Evolutionary conservation across 2,113 vertebrate genomes (phyloP).

Genomic region (Narcine bancroftii): DNA sequence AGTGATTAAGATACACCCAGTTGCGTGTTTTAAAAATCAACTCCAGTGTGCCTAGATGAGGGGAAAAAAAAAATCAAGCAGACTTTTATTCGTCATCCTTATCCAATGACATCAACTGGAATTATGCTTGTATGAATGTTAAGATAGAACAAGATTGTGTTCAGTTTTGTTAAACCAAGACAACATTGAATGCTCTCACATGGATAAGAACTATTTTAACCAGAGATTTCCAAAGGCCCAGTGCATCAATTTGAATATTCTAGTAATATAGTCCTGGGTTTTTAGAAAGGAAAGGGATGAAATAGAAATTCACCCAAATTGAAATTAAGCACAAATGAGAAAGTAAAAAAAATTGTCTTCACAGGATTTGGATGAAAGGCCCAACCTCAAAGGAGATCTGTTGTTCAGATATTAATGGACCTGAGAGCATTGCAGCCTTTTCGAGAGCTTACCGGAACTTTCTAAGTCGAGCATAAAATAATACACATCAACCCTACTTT

Average conservation of each 20-base stretch:
- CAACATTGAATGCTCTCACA: background rate
- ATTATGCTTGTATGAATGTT: background rate
- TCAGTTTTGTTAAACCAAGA: background rate
- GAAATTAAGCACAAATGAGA: background rate
- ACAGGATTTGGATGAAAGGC: background rate
- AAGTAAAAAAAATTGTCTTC: background rate
- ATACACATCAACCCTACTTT: slow-evolving; percentile 12
- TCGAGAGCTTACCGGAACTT: background rate
- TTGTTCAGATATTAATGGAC: background rate
- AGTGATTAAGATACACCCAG: background rate
- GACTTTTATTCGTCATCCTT: background rate
- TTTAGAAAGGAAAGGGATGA: background rate
- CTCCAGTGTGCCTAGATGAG: background rate
- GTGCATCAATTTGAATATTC: background rate
- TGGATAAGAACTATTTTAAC: background rate
- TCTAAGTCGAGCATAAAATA: background rate
- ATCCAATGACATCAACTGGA: background rate
- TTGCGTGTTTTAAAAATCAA: background rate
- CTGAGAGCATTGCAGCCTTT: background rate
- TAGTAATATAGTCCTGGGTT: background rate
- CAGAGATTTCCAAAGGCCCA: background rate
- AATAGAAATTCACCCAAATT: background rate
- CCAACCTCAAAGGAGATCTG: background rate
- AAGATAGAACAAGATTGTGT: background rate
- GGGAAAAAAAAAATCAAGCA: background rate